Base-by-base conservation (phyloP, 2,888 invertebrate genomes). In the Hirtodrosophila cameraria region DNA sequence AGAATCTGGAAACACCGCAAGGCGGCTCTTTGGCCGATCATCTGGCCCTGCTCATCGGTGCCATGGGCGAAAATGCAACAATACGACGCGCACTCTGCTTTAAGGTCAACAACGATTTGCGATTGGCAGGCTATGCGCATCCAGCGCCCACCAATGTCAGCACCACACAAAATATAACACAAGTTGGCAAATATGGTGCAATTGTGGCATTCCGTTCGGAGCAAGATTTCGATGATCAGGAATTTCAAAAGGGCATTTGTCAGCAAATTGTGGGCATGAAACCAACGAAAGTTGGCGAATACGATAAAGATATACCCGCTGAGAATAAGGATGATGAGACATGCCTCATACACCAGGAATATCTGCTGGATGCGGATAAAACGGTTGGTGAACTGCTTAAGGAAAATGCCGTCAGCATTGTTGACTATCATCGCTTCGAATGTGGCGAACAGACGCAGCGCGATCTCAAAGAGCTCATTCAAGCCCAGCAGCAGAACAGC, bases 241-340 rank as follows among this genome's bases (percentile, higher is more conserved):
- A 90, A 11, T 67, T 91, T 4, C 95, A 95, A 12, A 93, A 93
- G 75, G 94, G 96, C 84, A 90, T 99, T 5, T 97, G 97, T 88
- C 98, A 98, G 89, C 99, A 99, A 88, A 94, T 99, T 80, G 96
- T 99, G 15, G 97, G 97, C 23, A 94, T 97, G 93, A 95, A 95
- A 79, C 97, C 97, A 0, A 89, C 86, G 28, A 95, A 94, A 91
- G 93, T 97, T 61, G 97, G 97, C 0, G 90, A 93, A 70, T 92
- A 92, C 66, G 91, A 92, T 11, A 91, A 89, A 42, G 95, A 96
- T 86, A 90, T 93, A 73, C 94, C 94, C 5, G 89, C 92, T 0
- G 91, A 92, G 67, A 93, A 94, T 76, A 89, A 93, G 39, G 96
- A 96, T 77, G 95, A 96, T 38, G 97, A 97, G 92, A 93, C 92